phyloP scores from a whole-genome alignment of 1,140 invertebrate genomes.

The Mycetomoellerius zeteki region DNA sequence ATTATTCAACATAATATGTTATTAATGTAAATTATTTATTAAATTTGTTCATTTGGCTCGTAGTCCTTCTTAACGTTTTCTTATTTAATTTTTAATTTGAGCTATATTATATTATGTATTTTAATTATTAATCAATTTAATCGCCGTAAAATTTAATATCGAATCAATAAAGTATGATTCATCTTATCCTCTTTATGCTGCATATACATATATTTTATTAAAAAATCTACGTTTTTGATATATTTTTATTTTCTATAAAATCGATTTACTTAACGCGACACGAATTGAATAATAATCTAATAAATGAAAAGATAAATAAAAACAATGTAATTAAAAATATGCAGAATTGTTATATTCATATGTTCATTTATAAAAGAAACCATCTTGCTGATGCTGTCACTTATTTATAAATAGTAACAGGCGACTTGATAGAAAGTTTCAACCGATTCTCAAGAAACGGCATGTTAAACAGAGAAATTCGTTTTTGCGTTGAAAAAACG shows the following conservation, averaged over 20 bases:
- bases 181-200: not conserved
- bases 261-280: not conserved
- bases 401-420: constrained; percentile 39
- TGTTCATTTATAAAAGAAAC: not conserved
- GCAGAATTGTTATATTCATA: constrained; percentile 9
- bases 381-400: not conserved
- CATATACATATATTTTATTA: not conserved
- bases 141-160: not conserved
- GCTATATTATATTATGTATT: too few species aligned
- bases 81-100: too few species aligned
- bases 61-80: too few species aligned
- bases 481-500: constrained; percentile 8
- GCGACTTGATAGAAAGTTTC: constrained; percentile 47
- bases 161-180: not conserved
- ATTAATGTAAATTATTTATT: too few species aligned
- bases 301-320: not conserved
- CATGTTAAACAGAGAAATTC: constrained; percentile 46
- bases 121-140: not conserved
- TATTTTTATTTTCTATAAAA: not conserved
- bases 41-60: too few species aligned
- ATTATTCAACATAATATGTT: too few species aligned
- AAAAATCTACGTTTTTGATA: not conserved
- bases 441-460: constrained; percentile 35
- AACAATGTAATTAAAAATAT: constrained; percentile 14
- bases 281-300: not conserved